These are phyloP conservation scores for Callochromis pleurospilus DNA, from an alignment of 2,113 vertebrate species.

Conservation along the genomic window DNA sequence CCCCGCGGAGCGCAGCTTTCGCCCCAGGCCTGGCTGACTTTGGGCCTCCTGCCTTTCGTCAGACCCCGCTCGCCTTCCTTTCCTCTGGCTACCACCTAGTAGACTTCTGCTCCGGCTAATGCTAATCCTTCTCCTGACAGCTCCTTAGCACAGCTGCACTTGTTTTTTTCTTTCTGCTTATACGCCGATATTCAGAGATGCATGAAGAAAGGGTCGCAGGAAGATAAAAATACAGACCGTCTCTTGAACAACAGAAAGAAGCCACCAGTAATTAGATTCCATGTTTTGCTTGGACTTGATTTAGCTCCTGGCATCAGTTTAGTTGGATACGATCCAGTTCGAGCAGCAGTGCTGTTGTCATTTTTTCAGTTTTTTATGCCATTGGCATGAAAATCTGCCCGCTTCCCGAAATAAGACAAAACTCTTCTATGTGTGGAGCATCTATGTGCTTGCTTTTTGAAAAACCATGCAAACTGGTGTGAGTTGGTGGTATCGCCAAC, in stretches of 20 bases:
- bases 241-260: not conserved
- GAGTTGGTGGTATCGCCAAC: not conserved
- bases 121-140: slow-evolving; percentile 12
- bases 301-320: not conserved
- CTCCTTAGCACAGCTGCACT: not conserved
- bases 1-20: slow-evolving; percentile 14
- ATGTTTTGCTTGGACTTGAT: not conserved
- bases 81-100: slow-evolving; percentile 33
- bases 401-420: not conserved
- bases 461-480: not conserved
- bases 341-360: not conserved
- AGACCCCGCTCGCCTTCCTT: slow-evolving; percentile 30
- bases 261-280: not conserved
- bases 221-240: not conserved
- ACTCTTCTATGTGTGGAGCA: not conserved
- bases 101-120: slow-evolving; percentile 21
- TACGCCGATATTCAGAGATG: not conserved
- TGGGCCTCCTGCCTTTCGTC: slow-evolving; percentile 44
- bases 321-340: not conserved
- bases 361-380: not conserved
- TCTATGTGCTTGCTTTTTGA: not conserved
- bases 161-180: not conserved
- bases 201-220: not conserved
- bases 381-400: not conserved
- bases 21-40: slow-evolving; percentile 26